Base-by-base conservation (phyloP, 2,888 invertebrate species). In the Pantelozetes paolii region DNA sequence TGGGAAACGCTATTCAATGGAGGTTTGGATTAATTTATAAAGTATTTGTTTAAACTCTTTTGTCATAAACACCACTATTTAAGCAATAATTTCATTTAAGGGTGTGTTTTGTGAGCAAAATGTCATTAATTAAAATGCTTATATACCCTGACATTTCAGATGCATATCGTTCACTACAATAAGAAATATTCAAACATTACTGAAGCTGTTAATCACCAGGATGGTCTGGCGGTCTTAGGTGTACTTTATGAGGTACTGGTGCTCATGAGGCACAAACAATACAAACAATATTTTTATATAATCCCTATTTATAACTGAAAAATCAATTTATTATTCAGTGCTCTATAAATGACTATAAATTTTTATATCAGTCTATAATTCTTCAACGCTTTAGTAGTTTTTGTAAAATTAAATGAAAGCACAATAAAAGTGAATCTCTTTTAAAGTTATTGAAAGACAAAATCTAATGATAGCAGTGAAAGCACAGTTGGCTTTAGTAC, bases 1-100 rank as follows among this genome's bases (percentile, higher is more conserved):
- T 57, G 67, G 30, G 13, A 23, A 36, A 13, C 32, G 11, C 15
- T 42, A 69, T 23, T 48, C 69, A 15, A 73, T 73, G 45, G 73
- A 73, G 45, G 28, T 73, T 20, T 54, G 8, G 8, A 20, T 26
- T 9, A 54, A 23, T 23, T 54, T 13, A 23, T 26, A 8, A n/a
- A n/a, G n/a, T 54, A 57, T 18, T 23, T 18, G 5, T 36, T 50
- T 18, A 15, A 50, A 9, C 6, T 50, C 50, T 9, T 5, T 20
- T 9, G 6, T 20, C n/a, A 50, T 36, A 36, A 8, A 8, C 36
- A 8, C 36, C 36, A 36, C 36, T 36, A 36, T 36, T 36, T 8
- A 8, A 36, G 36, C 36, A 36, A 36, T 36, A 5, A 36, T 36
- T 36, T n/a, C n/a, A n/a, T n/a, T n/a, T n/a, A 40, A 40, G 45